A percentile compares a stretch with the other conserved stretches of the same genome.
Evolutionary conservation across 2,113 vertebrate species (phyloP).

Genomic region (Lontra canadensis): DNA sequence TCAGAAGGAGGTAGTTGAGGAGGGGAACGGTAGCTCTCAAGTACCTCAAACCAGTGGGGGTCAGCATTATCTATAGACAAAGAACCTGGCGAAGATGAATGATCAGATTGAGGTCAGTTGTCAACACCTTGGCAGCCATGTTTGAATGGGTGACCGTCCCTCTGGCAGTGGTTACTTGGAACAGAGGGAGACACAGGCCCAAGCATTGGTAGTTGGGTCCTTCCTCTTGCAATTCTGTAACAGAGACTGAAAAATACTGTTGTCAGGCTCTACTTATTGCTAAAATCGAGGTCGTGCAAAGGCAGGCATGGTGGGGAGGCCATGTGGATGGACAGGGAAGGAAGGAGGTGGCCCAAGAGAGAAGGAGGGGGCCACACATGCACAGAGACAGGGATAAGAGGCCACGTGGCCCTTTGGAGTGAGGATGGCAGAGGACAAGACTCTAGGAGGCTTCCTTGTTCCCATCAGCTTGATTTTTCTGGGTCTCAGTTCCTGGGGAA

Average conservation of each 20-base stretch:
- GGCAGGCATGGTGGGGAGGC: background rate
- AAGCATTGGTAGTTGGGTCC: background rate
- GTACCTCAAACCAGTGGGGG: background rate
- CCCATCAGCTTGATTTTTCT: background rate
- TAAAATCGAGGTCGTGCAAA: background rate
- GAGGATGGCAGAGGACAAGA: background rate
- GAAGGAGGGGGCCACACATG: background rate
- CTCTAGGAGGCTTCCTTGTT: background rate
- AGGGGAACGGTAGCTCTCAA: no score
- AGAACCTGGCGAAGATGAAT: background rate
- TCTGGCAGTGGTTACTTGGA: background rate
- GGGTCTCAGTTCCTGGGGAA: constrained; percentile 10
- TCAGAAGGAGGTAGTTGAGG: background rate
- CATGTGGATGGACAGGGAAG: background rate
- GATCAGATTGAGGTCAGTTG: background rate
- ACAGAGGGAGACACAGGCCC: background rate
- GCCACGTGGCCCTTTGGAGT: rapidly evolving
- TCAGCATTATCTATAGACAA: background rate
- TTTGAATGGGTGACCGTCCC: background rate
- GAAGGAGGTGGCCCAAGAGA: background rate
- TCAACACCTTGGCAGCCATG: background rate
- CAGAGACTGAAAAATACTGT: background rate
- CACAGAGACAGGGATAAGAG: background rate
- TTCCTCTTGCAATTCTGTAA: background rate
- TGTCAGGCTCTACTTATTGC: background rate